Evolutionary conservation across 2,797 vertebrate genomes (phyloP).

Genomic region (Neosalanx taihuensis): DNA sequence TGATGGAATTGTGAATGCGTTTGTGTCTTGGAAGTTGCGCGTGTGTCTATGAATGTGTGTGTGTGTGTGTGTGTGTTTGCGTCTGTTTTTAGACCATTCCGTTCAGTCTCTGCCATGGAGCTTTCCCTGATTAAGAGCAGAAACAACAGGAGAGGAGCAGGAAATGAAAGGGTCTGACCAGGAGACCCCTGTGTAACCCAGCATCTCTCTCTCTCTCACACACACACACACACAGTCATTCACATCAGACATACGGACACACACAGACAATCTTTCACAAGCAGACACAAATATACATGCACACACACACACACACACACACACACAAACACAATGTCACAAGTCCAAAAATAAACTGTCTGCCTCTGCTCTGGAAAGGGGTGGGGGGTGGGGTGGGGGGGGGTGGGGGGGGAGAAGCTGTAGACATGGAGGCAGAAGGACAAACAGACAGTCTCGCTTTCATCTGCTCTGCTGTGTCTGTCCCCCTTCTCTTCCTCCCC

Average conservation of each 20-base stretch:
- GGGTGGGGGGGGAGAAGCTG: not conserved
- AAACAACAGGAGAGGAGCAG: constrained; percentile 65
- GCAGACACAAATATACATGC: no score
- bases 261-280: not conserved
- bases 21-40: constrained; percentile 4
- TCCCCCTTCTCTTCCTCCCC: constrained; percentile 26
- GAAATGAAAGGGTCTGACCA: constrained; percentile 69
- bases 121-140: constrained; percentile 65
- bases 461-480: not conserved
- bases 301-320: not conserved
- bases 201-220: constrained; percentile 22
- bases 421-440: not conserved
- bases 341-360: no score
- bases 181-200: constrained; percentile 44
- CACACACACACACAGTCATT: constrained; percentile 4
- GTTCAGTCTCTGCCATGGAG: constrained; percentile 58
- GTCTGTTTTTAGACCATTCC: constrained; percentile 54
- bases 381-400: not conserved
- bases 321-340: no score
- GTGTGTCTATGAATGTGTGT: constrained; percentile 8
- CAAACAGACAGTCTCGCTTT: constrained; percentile 23
- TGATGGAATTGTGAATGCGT: constrained; percentile 8
- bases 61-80: constrained; percentile 5
- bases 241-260: not conserved
- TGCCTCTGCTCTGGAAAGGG: constrained; percentile 10